phyloP scores from a whole-genome alignment of 2,888 invertebrate genomes.

The Sycophila texana region DNA sequence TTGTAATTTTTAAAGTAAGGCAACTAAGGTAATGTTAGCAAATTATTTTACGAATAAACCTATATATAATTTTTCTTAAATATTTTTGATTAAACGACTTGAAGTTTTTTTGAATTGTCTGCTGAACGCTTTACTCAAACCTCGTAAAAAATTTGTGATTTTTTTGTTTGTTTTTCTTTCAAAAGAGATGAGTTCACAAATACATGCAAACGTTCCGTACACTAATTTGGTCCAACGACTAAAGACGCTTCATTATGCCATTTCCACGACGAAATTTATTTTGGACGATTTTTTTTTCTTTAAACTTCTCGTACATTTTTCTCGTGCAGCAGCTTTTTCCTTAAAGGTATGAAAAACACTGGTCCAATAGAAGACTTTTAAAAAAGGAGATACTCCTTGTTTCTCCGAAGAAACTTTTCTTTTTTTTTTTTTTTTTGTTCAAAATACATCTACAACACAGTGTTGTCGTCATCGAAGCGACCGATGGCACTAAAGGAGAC shows the following conservation, averaged over 20 bases:
- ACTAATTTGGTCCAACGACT: constrained; percentile 45
- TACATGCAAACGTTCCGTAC: constrained; percentile 25
- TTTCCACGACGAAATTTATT: constrained; percentile 11
- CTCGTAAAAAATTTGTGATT: constrained; percentile 18
- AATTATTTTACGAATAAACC: neutral
- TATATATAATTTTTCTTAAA: neutral
- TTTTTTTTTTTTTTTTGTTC: neutral
- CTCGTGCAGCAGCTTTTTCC: neutral
- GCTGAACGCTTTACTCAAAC: constrained; percentile 14
- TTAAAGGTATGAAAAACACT: constrained; percentile 24
- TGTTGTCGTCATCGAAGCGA: constrained; percentile 19
- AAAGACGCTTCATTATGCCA: constrained; percentile 22
- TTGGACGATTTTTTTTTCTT: constrained; percentile 22
- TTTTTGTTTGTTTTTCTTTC: constrained; percentile 6
- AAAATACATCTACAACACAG: neutral
- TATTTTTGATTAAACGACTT: neutral
- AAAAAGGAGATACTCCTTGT: constrained; percentile 5
- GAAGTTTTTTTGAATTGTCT: constrained; percentile 7
- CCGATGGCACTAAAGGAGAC: constrained; percentile 38
- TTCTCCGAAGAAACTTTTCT: neutral
- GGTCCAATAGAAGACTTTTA: constrained; percentile 27
- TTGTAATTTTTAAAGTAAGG: constrained; percentile 2
- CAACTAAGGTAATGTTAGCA: constrained; percentile 4
- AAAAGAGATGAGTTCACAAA: constrained; percentile 14
- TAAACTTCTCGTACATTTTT: constrained; percentile 1